phyloP scores from a whole-genome alignment of 2,113 vertebrate genomes.

The Mustela lutreola region DNA sequence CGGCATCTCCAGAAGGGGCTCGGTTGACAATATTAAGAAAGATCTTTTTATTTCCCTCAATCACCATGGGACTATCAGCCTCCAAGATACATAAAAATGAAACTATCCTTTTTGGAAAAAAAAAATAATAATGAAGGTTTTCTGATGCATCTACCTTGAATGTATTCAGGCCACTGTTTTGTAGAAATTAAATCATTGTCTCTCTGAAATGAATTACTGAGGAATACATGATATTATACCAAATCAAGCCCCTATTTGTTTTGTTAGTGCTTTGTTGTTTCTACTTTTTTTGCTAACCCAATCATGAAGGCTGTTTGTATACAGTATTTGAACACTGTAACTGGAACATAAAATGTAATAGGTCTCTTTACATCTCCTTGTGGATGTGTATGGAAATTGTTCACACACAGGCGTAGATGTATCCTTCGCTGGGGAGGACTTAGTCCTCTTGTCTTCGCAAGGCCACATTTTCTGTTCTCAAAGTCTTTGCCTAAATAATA shows the following conservation, averaged over 20 bases:
- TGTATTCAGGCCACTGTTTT: neutral
- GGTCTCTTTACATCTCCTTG: conserved; percentile 23
- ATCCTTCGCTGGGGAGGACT: neutral
- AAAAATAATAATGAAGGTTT: neutral
- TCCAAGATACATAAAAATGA: neutral
- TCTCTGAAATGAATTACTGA: conserved; percentile 46
- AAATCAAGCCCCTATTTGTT: neutral
- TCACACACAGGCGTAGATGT: neutral
- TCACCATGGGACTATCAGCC: neutral
- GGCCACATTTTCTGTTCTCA: neutral
- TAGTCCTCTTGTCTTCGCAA: neutral
- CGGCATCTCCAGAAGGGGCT: neutral
- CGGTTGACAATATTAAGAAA: neutral
- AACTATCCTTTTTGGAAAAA: neutral
- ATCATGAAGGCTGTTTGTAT: neutral
- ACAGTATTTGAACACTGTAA: conserved; percentile 50
- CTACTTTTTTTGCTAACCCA: conserved; percentile 51
- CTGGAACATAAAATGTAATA: conserved; percentile 23
- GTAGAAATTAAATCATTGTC: neutral
- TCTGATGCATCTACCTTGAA: conserved; percentile 2
- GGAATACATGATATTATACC: neutral
- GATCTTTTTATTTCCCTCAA: neutral
- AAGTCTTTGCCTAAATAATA: neutral
- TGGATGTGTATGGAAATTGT: neutral
- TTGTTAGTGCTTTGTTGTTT: neutral